phyloP scores from a whole-genome alignment of 2,888 invertebrate species.

The Plusia festucae region DNA sequence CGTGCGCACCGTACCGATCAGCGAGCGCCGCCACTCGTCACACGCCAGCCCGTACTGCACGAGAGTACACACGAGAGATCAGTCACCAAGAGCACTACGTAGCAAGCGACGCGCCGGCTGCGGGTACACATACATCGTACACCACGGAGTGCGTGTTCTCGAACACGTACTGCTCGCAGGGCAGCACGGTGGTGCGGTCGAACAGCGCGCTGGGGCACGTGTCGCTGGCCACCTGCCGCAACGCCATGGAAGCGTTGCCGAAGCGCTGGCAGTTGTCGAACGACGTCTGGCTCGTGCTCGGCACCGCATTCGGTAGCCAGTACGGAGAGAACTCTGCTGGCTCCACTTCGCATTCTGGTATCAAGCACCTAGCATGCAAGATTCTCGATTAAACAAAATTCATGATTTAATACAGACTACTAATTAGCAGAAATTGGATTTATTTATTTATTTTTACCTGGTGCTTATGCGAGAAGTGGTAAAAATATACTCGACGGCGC shows the following conservation, averaged over 20 bases:
- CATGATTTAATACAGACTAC: no score
- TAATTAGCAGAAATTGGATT: no score
- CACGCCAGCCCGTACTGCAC: conserved; percentile 90
- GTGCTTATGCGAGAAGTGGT: conserved; percentile 79
- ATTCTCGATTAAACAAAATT: no score
- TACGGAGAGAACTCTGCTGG: conserved; percentile 70
- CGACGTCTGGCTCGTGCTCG: conserved; percentile 64
- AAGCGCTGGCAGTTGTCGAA: conserved; percentile 85
- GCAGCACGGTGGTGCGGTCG: conserved; percentile 53
- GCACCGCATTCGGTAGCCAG: conserved; percentile 85
- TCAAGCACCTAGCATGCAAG: conserved; percentile 73
- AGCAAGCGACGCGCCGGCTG: not conserved
- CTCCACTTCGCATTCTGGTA: conserved; percentile 71
- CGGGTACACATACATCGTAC: conserved; percentile 77
- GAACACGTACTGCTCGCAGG: conserved; percentile 73
- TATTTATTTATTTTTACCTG: conserved; percentile 69
- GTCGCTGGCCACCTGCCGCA: conserved; percentile 21
- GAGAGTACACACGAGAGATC: not conserved
- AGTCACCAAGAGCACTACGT: not conserved
- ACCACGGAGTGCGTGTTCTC: conserved; percentile 75
- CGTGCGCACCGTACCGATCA: conserved; percentile 92
- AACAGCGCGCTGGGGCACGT: conserved; percentile 74
- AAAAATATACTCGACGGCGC: conserved; percentile 77
- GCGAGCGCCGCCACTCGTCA: conserved; percentile 91
- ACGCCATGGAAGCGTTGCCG: conserved; percentile 42